These are phyloP conservation scores for Volucella inflata DNA, from an alignment of 2,888 invertebrate genomes.

Conservation along the genomic window DNA sequence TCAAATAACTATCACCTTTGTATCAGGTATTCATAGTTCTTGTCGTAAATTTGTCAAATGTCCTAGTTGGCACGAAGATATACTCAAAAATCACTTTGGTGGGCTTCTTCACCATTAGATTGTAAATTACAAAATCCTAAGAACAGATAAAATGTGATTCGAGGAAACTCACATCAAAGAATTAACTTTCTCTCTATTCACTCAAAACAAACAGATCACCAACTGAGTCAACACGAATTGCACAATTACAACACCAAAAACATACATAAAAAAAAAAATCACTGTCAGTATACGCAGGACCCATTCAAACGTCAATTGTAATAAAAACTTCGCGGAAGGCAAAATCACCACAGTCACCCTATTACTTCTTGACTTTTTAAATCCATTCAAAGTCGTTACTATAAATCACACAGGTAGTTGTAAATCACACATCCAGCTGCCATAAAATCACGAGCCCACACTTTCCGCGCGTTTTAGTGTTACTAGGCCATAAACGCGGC, in stretches of 20 bases:
- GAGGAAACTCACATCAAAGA: not conserved
- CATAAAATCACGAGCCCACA: slow-evolving; percentile 67
- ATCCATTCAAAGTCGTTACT: slow-evolving; percentile 54
- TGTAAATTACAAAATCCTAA: not conserved
- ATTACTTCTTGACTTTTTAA: slow-evolving; percentile 66
- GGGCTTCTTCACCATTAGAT: not conserved
- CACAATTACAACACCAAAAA: slow-evolving; percentile 46
- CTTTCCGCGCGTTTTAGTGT: slow-evolving; percentile 63
- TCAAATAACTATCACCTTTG: too few relatives aligned
- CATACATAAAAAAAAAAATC: slow-evolving; percentile 32
- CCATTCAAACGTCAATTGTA: slow-evolving; percentile 39
- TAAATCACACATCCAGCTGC: slow-evolving; percentile 57
- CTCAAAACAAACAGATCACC: slow-evolving; percentile 61
- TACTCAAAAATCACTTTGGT: not conserved
- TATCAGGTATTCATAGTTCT: too few relatives aligned
- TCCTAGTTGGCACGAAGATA: too few relatives aligned
- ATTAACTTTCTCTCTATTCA: slow-evolving; percentile 3
- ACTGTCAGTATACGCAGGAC: not conserved
- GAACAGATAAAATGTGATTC: not conserved
- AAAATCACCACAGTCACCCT: slow-evolving; percentile 59
- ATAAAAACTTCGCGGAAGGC: slow-evolving; percentile 61
- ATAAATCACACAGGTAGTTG: slow-evolving; percentile 72
- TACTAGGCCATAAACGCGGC: slow-evolving; percentile 54
- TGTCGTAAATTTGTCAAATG: too few relatives aligned
- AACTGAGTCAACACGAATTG: slow-evolving; percentile 65